Evolutionary conservation across 2,888 invertebrate species (phyloP).

Genomic region (Synanthedon formicaeformis): DNA sequence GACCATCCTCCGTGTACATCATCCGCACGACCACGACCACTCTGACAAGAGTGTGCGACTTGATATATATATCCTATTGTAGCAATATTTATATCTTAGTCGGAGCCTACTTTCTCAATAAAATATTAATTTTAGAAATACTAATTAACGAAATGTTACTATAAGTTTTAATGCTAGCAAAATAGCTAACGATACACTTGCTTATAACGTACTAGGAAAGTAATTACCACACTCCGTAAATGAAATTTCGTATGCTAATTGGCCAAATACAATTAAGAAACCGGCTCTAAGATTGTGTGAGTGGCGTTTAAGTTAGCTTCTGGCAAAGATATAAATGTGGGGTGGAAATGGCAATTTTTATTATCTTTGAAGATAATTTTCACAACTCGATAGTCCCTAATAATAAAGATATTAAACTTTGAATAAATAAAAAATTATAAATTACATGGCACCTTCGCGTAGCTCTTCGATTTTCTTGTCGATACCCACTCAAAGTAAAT

Average conservation of each 20-base stretch:
- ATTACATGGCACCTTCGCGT: too few species aligned
- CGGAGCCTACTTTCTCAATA: neutral
- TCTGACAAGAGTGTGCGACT: too few species aligned
- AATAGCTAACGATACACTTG: neutral
- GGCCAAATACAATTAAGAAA: conserved; percentile 61
- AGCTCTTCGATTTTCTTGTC: too few species aligned
- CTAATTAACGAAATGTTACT: conserved; percentile 13
- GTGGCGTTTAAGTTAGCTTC: conserved; percentile 10
- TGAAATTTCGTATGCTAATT: conserved; percentile 60
- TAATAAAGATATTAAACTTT: too few species aligned
- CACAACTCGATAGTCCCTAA: too few species aligned
- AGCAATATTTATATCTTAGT: too few species aligned
- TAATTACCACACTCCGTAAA: conserved; percentile 52
- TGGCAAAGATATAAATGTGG: conserved; percentile 6
- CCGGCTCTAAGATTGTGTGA: conserved; percentile 45
- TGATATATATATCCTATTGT: too few species aligned
- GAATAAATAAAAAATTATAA: too few species aligned
- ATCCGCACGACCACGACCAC: too few species aligned
- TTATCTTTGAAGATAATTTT: too few species aligned
- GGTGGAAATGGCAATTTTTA: conserved; percentile 9
- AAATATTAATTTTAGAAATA: neutral
- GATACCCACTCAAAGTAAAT: too few species aligned
- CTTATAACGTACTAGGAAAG: conserved; percentile 20
- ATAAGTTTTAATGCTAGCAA: neutral
- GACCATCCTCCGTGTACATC: too few species aligned